A percentile compares a stretch with the other conserved stretches of the same genome.
These are phyloP conservation scores for Diploscapter pachys DNA, from an alignment of 1,140 invertebrate genomes.

Conservation along the genomic window DNA sequence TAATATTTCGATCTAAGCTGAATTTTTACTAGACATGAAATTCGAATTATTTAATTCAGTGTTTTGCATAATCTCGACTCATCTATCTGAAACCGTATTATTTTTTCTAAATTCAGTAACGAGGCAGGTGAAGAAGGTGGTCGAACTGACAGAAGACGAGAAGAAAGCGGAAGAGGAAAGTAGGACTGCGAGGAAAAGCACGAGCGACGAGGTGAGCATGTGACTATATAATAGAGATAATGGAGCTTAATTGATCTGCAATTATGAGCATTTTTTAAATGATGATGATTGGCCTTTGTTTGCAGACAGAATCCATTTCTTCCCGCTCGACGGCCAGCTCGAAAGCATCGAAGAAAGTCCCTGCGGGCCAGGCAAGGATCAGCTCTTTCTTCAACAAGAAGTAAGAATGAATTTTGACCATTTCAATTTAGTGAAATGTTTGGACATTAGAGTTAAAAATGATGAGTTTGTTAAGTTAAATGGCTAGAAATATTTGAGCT, in stretches of 20 bases:
- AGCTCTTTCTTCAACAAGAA: slow-evolving; percentile 12
- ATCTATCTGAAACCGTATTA: background rate
- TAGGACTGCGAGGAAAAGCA: background rate
- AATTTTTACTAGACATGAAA: too few species aligned
- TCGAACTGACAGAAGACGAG: background rate
- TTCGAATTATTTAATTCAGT: background rate
- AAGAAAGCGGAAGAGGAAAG: background rate
- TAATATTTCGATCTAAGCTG: too few species aligned
- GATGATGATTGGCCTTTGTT: background rate
- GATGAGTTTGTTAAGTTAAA: too few species aligned
- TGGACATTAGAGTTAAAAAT: too few species aligned
- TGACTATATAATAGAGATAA: too few species aligned
- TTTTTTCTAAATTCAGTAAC: slow-evolving; percentile 1
- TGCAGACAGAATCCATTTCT: background rate
- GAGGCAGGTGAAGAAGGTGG: background rate
- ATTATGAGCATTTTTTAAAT: too few species aligned
- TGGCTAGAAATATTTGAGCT: too few species aligned
- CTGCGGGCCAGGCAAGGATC: slow-evolving; percentile 12
- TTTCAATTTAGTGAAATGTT: too few species aligned
- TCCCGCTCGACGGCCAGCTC: background rate
- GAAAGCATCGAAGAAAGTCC: background rate
- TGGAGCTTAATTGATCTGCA: too few species aligned
- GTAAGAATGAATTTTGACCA: background rate
- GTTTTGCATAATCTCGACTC: background rate
- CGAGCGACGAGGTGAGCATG: background rate